These are phyloP conservation scores for Drosophila willistoni DNA, from an alignment of 1,140 invertebrate genomes.

Conservation along the genomic window DNA sequence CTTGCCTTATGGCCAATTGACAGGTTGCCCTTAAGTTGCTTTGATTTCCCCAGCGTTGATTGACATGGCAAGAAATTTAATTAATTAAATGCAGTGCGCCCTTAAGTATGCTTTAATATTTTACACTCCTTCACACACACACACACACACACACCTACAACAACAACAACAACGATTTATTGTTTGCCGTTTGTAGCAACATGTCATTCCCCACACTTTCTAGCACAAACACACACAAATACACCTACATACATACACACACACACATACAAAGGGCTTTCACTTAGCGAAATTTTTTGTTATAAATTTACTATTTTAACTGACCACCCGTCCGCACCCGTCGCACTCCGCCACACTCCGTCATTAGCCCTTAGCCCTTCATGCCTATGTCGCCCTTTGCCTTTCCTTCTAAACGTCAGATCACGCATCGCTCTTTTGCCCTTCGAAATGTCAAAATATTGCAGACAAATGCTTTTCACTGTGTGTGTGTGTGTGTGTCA, in stretches of 20 bases:
- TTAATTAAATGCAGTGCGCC: slow-evolving; percentile 57
- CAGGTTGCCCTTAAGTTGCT: slow-evolving; percentile 25
- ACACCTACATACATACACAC: slow-evolving; percentile 16
- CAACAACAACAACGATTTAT: neutral
- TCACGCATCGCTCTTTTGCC: slow-evolving; percentile 59
- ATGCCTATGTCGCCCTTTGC: slow-evolving; percentile 1
- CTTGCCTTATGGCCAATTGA: slow-evolving; percentile 42
- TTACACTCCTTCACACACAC: slow-evolving; percentile 17
- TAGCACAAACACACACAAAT: slow-evolving; percentile 11
- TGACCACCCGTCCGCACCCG: neutral
- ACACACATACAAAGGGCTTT: slow-evolving; percentile 17
- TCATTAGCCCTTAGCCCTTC: slow-evolving; percentile 4
- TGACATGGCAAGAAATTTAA: slow-evolving; percentile 43
- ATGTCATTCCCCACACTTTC: slow-evolving; percentile 40
- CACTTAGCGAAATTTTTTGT: slow-evolving; percentile 16
- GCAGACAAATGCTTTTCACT: slow-evolving; percentile 53
- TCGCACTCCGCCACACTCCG: neutral
- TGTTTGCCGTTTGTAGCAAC: slow-evolving; percentile 31
- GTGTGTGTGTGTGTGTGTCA: slow-evolving; percentile 1
- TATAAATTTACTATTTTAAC: slow-evolving; percentile 72
- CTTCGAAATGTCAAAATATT: slow-evolving; percentile 80
- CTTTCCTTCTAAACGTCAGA: neutral
- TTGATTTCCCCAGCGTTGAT: slow-evolving; percentile 42
- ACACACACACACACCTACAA: slow-evolving; percentile 22
- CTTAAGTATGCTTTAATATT: slow-evolving; percentile 69